phyloP scores from a whole-genome alignment of 2,888 invertebrate species.

The Leptopilina myrica region DNA sequence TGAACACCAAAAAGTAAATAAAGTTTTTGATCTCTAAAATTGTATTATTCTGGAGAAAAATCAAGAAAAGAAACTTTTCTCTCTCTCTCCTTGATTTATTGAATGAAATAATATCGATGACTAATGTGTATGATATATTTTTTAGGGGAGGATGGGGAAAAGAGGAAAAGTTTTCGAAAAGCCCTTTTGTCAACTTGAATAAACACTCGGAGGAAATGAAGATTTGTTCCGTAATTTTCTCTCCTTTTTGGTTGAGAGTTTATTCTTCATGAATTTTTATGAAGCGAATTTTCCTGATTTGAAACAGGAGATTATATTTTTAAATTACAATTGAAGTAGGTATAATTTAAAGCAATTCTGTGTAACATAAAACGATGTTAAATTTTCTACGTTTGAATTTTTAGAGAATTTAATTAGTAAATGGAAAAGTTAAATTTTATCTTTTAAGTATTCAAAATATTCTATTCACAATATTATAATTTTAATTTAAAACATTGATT shows the following conservation, averaged over 20 bases:
- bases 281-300: slow-evolving; percentile 5
- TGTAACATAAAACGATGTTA: too few species aligned
- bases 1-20: too few species aligned
- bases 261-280: slow-evolving; percentile 12
- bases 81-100: slow-evolving; percentile 20
- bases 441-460: too few species aligned
- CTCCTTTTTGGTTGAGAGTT: neutral
- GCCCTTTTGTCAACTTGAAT: slow-evolving; percentile 23
- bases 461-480: too few species aligned
- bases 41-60: too few species aligned
- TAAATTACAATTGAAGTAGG: neutral
- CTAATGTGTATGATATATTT: slow-evolving; percentile 1
- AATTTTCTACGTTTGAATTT: too few species aligned
- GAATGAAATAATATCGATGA: neutral
- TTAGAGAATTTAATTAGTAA: too few species aligned
- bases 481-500: too few species aligned
- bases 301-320: slow-evolving; percentile 2
- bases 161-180: slow-evolving; percentile 11
- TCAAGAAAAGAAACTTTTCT: too few species aligned
- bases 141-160: neutral
- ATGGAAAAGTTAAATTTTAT: too few species aligned
- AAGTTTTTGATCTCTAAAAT: too few species aligned
- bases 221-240: slow-evolving; percentile 26
- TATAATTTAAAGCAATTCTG: too few species aligned
- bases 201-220: slow-evolving; percentile 31